A percentile compares a stretch with the other conserved stretches of the same genome.
These are phyloP conservation scores for Sepiola atlantica DNA, from an alignment of 2,888 invertebrate species.

Conservation along the genomic window DNA sequence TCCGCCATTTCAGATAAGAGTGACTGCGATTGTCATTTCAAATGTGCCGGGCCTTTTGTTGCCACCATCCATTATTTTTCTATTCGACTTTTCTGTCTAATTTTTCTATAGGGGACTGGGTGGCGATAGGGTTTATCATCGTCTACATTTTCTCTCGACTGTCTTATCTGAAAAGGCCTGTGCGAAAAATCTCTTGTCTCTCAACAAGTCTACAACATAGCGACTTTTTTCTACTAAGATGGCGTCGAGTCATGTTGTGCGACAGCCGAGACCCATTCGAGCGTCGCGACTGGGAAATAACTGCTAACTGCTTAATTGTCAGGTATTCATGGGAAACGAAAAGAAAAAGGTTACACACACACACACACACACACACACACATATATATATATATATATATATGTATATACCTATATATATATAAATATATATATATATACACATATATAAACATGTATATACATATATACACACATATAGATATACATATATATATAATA, in stretches of 20 bases:
- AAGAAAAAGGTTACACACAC: background rate
- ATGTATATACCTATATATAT: too few relatives aligned
- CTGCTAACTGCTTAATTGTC: background rate
- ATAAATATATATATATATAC: too few relatives aligned
- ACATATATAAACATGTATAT: too few relatives aligned
- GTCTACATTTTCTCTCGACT: background rate
- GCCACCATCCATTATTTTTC: background rate
- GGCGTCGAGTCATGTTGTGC: background rate
- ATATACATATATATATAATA: too few relatives aligned
- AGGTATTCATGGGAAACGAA: background rate
- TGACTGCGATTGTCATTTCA: background rate
- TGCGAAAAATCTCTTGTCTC: background rate
- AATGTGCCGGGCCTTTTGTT: background rate
- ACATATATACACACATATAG: too few relatives aligned
- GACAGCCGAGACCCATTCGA: background rate
- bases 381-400: too few relatives aligned
- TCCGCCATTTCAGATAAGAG: background rate
- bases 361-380: too few relatives aligned
- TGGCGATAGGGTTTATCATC: background rate
- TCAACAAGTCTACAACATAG: background rate
- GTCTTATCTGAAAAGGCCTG: background rate
- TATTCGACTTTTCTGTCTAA: background rate
- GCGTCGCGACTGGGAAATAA: background rate
- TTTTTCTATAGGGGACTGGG: background rate
- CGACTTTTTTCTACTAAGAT: background rate